These are phyloP conservation scores for Scaptomyza reducta DNA, from an alignment of 2,888 invertebrate genomes.

Conservation along the genomic window DNA sequence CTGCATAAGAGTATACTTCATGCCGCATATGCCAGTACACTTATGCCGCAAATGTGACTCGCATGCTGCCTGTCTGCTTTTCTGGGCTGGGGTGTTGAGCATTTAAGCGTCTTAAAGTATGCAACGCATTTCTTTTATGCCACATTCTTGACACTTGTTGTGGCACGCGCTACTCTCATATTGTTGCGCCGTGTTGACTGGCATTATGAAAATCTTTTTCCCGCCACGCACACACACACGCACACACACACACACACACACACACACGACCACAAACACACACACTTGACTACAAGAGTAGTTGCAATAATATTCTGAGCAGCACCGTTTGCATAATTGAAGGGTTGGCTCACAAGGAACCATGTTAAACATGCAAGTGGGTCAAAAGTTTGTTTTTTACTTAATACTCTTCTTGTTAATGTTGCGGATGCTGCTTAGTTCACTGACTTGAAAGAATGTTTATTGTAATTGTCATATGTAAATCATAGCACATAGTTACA, in stretches of 20 bases:
- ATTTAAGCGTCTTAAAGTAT: constrained; percentile 76
- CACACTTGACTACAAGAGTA: constrained; percentile 45
- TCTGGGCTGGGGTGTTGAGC: constrained; percentile 32
- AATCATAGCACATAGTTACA: not conserved
- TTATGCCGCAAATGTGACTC: constrained; percentile 67
- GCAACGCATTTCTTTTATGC: constrained; percentile 51
- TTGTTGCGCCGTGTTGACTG: constrained; percentile 24
- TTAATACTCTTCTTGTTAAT: not conserved
- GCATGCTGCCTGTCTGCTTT: constrained; percentile 6
- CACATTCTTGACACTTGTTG: constrained; percentile 68
- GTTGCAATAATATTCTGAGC: constrained; percentile 37
- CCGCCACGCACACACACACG: not conserved
- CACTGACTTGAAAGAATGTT: not conserved
- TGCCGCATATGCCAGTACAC: constrained; percentile 74
- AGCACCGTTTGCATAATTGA: constrained; percentile 52
- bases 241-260: not conserved
- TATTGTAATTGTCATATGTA: not conserved
- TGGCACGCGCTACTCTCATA: constrained; percentile 42
- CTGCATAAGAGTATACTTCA: constrained; percentile 51
- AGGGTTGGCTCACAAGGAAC: constrained; percentile 15
- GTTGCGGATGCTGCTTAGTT: constrained; percentile 5
- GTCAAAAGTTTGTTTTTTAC: constrained; percentile 42
- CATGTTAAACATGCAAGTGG: constrained; percentile 50
- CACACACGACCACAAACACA: constrained; percentile 20
- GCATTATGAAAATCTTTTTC: constrained; percentile 46